Conservation (phyloP, 2,797 vertebrate genomes). For the Dendrocincla fuliginosa region DNA sequence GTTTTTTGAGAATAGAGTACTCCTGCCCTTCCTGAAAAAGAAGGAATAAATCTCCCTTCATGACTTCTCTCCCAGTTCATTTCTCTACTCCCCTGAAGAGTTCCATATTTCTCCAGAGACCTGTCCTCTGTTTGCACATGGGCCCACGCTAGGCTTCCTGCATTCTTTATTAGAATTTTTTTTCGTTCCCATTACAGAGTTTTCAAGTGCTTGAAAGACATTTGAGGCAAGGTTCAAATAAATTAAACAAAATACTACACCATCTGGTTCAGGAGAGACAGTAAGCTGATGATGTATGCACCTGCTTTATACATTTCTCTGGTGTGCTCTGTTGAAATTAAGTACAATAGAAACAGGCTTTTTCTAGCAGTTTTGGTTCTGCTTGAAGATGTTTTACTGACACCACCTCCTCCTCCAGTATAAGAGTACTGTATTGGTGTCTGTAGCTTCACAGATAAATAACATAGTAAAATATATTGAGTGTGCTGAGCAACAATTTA, state of each 20-base stretch:
- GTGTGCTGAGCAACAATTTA: neutral
- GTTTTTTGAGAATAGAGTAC: neutral
- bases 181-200: neutral
- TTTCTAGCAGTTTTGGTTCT: neutral
- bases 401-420: neutral
- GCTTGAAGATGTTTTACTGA: neutral
- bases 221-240: neutral
- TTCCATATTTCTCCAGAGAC: neutral
- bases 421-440: neutral
- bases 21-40: neutral
- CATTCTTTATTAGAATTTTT: neutral
- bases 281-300: no score
- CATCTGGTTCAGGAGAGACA: neutral
- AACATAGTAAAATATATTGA: neutral
- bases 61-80: neutral
- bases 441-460: neutral
- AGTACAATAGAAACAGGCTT: neutral
- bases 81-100: neutral
- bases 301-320: neutral
- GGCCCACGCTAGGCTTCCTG: neutral
- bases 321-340: neutral
- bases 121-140: accelerated
- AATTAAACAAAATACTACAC: neutral
- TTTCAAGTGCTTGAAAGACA: neutral
- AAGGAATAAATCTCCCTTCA: neutral